Percentiles rank a stretch among this genome's conserved stretches.
Conservation (phyloP, 2,888 invertebrate species). For the Acrobasis consociella region DNA sequence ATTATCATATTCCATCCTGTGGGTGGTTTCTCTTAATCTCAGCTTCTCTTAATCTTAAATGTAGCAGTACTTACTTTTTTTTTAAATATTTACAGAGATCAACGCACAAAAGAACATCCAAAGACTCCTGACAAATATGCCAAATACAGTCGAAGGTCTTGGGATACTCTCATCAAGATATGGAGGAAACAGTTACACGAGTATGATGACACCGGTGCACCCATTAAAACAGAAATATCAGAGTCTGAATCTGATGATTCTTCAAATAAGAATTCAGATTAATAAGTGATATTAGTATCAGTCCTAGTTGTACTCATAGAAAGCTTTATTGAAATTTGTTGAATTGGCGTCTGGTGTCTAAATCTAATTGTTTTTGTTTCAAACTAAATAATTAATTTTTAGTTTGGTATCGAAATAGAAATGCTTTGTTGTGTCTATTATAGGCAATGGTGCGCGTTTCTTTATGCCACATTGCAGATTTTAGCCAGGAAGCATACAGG, state of each 20-base stretch:
- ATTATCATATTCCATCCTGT: no score
- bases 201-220: slow-evolving; percentile 87
- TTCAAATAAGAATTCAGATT: not conserved
- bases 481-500: no score
- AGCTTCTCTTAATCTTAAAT: not conserved
- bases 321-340: not conserved
- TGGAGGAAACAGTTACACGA: slow-evolving; percentile 94
- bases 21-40: no score
- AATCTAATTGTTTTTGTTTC: no score
- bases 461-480: no score
- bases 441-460: no score
- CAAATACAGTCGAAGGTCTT: slow-evolving; percentile 95
- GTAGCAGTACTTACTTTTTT: not conserved
- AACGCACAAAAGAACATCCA: slow-evolving; percentile 89
- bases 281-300: not conserved
- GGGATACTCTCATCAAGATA: slow-evolving; percentile 93
- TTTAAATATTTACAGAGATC: slow-evolving; percentile 63
- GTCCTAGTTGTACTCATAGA: not conserved
- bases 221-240: not conserved
- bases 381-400: no score
- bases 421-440: no score
- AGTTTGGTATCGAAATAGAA: no score
- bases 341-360: no score
- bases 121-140: slow-evolving; percentile 93
- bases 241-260: slow-evolving; percentile 12